phyloP scores from a whole-genome alignment of 2,113 vertebrate species.

The Scolopax mira region DNA sequence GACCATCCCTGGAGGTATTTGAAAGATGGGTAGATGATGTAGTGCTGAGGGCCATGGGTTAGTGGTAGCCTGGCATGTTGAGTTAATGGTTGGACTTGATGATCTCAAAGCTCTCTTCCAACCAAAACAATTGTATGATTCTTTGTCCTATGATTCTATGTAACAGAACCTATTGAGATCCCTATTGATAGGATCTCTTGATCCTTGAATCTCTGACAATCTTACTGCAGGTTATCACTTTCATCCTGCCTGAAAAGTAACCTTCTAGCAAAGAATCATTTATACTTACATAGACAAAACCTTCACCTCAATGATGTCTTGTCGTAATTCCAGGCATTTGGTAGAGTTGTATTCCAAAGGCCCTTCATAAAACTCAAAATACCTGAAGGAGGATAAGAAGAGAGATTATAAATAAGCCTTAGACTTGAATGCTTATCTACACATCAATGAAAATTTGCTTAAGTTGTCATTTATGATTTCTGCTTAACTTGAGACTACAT shows the following conservation, averaged over 20 bases:
- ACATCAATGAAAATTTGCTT: neutral
- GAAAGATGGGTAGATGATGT: neutral
- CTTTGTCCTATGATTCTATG: too few relatives aligned
- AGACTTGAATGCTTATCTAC: neutral
- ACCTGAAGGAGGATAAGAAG: slow-evolving; percentile 76
- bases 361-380: slow-evolving; percentile 92
- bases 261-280: neutral
- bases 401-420: neutral
- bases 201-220: neutral
- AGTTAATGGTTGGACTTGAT: neutral
- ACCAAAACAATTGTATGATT: neutral
- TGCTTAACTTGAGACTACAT: neutral
- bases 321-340: slow-evolving; percentile 90
- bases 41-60: neutral
- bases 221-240: neutral
- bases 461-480: neutral
- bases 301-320: slow-evolving; percentile 92
- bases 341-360: slow-evolving; percentile 92
- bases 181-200: neutral
- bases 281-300: slow-evolving; percentile 95
- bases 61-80: neutral
- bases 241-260: neutral
- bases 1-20: neutral
- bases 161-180: too few relatives aligned
- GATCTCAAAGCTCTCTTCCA: neutral